phyloP scores from a whole-genome alignment of 2,113 vertebrate species.

The Aegithalos caudatus region DNA sequence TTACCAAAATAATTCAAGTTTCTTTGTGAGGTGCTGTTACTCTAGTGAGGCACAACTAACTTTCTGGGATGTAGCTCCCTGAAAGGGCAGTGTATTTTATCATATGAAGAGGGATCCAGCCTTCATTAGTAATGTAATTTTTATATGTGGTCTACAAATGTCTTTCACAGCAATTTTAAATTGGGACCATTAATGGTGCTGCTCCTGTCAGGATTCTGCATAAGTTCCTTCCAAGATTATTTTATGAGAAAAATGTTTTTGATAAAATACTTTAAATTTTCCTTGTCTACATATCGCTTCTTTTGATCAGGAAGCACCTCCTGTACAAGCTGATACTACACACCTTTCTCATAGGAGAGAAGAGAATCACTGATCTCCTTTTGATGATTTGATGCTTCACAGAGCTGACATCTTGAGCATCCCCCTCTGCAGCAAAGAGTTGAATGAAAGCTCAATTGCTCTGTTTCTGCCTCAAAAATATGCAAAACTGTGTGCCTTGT shows the following conservation, averaged over 20 bases:
- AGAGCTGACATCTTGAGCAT: background rate
- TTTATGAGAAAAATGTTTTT: background rate
- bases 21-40: background rate
- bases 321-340: background rate
- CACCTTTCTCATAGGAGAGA: background rate
- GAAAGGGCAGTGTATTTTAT: background rate
- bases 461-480: background rate
- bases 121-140: background rate
- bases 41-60: background rate
- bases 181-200: background rate
- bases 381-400: background rate
- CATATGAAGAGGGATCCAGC: background rate
- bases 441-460: background rate
- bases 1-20: background rate
- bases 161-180: background rate
- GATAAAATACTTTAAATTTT: background rate
- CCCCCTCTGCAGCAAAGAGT: background rate
- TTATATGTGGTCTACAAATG: background rate
- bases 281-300: background rate
- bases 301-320: background rate
- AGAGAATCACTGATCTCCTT: background rate
- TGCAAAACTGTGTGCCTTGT: background rate
- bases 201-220: background rate
- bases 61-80: background rate
- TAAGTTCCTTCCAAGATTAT: background rate